Percentiles rank a stretch among this genome's conserved stretches.
Evolutionary conservation across 2,113 vertebrate genomes (phyloP).

Genomic region (Macrotus californicus): DNA sequence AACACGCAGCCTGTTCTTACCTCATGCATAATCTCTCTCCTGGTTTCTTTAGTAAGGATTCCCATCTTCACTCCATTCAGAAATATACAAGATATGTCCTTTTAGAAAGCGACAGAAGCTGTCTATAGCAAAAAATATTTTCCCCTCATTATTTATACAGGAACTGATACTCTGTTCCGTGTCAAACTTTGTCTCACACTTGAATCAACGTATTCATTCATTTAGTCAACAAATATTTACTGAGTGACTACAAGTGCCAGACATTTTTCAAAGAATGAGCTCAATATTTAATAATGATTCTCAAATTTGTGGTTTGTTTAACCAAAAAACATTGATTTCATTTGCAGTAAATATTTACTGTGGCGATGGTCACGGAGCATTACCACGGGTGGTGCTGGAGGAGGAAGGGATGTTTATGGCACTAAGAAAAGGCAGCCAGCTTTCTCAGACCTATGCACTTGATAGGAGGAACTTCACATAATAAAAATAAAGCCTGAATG

Average conservation of each 20-base stretch:
- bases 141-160: neutral
- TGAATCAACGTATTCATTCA: neutral
- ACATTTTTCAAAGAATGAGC: neutral
- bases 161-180: neutral
- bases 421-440: neutral
- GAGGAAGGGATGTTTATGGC: neutral
- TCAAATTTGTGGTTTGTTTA: neutral
- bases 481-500: neutral
- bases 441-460: neutral
- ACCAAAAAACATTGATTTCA: neutral
- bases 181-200: neutral
- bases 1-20: neutral
- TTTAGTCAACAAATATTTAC: constrained; percentile 33
- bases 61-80: neutral
- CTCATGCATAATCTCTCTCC: neutral
- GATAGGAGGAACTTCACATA: neutral
- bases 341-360: neutral
- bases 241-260: neutral
- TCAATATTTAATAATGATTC: constrained; percentile 23
- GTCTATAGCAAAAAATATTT: neutral
- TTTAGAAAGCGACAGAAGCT: neutral
- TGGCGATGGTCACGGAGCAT: neutral
- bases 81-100: neutral
- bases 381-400: neutral
- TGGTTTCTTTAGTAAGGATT: neutral